Conservation (phyloP, 2,113 vertebrate genomes). For the Lota lota region DNA sequence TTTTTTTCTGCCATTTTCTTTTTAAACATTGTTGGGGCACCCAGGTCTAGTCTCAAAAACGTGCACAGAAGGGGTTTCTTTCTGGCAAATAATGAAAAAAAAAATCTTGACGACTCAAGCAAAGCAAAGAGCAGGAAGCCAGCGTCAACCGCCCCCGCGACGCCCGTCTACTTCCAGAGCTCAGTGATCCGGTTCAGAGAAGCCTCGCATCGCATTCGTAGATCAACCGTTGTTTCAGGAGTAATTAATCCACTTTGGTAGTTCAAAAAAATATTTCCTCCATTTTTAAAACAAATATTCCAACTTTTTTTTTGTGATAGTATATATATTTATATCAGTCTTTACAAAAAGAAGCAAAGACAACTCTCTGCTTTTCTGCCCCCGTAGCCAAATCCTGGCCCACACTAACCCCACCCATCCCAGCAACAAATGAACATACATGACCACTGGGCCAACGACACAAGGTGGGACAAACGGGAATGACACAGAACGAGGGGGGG, state of each 20-base stretch:
- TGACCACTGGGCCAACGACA: slow-evolving; percentile 42
- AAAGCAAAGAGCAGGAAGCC: slow-evolving; percentile 78
- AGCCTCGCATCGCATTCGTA: slow-evolving; percentile 57
- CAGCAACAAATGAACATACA: slow-evolving; percentile 61
- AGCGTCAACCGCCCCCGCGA: slow-evolving; percentile 68
- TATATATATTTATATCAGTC: slow-evolving; percentile 61
- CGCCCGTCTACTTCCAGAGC: slow-evolving; percentile 59
- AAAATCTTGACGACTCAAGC: slow-evolving; percentile 69
- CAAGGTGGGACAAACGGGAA: slow-evolving; percentile 54
- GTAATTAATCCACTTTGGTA: slow-evolving; percentile 63
- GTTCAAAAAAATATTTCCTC: slow-evolving; percentile 78
- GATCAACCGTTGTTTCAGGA: slow-evolving; percentile 57
- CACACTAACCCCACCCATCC: slow-evolving; percentile 50
- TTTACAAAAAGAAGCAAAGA: slow-evolving; percentile 67
- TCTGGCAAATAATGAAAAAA: slow-evolving; percentile 75
- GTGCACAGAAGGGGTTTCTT: slow-evolving; percentile 74
- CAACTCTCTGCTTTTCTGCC: slow-evolving; percentile 53
- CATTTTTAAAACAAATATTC: slow-evolving; percentile 80
- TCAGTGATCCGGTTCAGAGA: slow-evolving; percentile 56
- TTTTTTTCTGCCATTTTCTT: slow-evolving; percentile 70
- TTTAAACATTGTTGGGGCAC: slow-evolving; percentile 78
- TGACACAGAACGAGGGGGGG: slow-evolving; percentile 52
- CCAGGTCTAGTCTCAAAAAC: slow-evolving; percentile 79
- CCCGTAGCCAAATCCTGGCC: slow-evolving; percentile 38
- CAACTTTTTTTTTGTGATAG: slow-evolving; percentile 50